Conservation (phyloP, 2,888 invertebrate species). For the Eilema caniola region DNA sequence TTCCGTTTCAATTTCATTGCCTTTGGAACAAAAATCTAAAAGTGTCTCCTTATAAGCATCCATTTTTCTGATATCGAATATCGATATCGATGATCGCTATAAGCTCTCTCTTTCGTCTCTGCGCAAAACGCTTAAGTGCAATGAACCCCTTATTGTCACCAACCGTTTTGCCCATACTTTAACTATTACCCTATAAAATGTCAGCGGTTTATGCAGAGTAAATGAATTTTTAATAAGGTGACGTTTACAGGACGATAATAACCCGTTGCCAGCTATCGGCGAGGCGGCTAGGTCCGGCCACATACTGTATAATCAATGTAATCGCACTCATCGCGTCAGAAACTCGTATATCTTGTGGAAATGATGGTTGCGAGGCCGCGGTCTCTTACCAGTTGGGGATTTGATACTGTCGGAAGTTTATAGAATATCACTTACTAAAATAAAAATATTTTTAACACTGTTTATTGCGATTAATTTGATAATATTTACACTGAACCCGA, state of each 20-base stretch:
- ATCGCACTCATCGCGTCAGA: slow-evolving; percentile 53
- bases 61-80: too few relatives aligned
- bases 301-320: slow-evolving; percentile 51
- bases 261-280: slow-evolving; percentile 25
- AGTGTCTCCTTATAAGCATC: too few relatives aligned
- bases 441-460: too few relatives aligned
- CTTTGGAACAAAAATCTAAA: too few relatives aligned
- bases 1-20: too few relatives aligned
- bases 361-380: slow-evolving; percentile 37
- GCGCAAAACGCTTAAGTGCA: background rate
- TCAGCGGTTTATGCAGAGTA: slow-evolving; percentile 33
- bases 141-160: slow-evolving; percentile 14
- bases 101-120: background rate
- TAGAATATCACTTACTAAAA: background rate
- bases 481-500: too few relatives aligned
- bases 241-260: slow-evolving; percentile 31
- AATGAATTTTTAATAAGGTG: slow-evolving; percentile 47
- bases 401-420: slow-evolving; percentile 16
- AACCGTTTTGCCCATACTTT: slow-evolving; percentile 23
- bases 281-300: slow-evolving; percentile 29
- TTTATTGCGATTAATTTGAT: too few relatives aligned
- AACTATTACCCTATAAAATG: slow-evolving; percentile 38
- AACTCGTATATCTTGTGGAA: slow-evolving; percentile 50
- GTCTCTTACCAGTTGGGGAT: slow-evolving; percentile 22
- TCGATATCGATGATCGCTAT: too few relatives aligned